Base-by-base conservation (phyloP, 2,113 vertebrate species). In the Ranitomeya imitator region DNA sequence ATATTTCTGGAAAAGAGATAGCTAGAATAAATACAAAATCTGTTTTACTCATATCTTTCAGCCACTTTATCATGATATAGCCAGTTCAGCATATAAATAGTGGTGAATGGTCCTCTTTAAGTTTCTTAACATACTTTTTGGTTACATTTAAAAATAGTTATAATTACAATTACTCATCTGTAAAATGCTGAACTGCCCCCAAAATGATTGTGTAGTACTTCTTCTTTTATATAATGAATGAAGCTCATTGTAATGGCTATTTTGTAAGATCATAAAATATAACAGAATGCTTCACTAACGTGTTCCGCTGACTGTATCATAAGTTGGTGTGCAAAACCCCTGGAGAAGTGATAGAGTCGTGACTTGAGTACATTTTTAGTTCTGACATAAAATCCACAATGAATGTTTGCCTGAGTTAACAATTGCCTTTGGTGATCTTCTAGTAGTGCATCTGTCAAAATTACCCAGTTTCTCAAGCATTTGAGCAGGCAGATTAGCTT, bases 361-460 rank as follows among this genome's bases (percentile, higher is more conserved):
- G 86, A 88, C 86, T 71, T n/a, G 51, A 88, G 79, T 82, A 83
- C 86, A 88, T 88, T 83, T 88, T 60, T 88, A 87, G 86, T 78
- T 80, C 79, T 82, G 86, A 88, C 61, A 88, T 80, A 83, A 80
- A 87, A 80, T 81, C 78, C 86, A 87, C 79, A 82, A 73, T 88
- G 86, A 83, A 74, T 88, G 67, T 60, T 74, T 81, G 78, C 79
- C 86, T 88, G 86, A 88, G 65, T 88, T 88, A 88, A 82, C 86
- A 74, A 74, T 73, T 88, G 86, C 86, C 86, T 87, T 87, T 87
- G 86, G 86, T 87, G 67, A 88, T 88, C 51, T 88, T 83, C 69
- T 74, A 88, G 86, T 83, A 71, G 79, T 81, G 86, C 86, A 83
- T 81, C 86, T 88, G 86, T 88, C 86, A 88, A 31, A 83, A 76